Evolutionary conservation across 2,113 vertebrate species (phyloP), one percentile per base, ranked within the genome.

Genomic region (Colistium nudipinnis): DNA sequence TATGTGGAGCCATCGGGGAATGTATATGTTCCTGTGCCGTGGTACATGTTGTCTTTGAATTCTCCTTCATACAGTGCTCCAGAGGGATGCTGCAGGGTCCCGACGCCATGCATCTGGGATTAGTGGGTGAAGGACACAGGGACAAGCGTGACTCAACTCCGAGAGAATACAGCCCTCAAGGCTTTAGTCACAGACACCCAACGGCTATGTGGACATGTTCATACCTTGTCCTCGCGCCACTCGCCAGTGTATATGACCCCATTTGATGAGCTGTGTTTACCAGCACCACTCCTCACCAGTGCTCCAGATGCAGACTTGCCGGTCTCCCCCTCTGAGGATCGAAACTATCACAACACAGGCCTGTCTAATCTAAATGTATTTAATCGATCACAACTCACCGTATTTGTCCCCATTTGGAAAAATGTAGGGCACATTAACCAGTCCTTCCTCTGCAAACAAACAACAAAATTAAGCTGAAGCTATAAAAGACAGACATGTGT

Each of bases 31-130:
- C 94, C 95, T 17, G 28, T 54, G 63, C 95, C 92, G 6, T 95
- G 92, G 83, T 94, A 95, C 93, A 88, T 93, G 78, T 94, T 95
- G 81, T 95, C 90, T 80, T 91, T 92, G 83, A 97, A 95, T 38
- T 94, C 80, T 31, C 95, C 94, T 93, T 96, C 89, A 80, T 95
- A 96, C 25, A 85, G 62, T 2, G 93, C 92, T 62, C 94, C 94
- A 24, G 95, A 96, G 44, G 93, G 93, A 87, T 94, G 88, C 17
- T 91, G 87, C 28, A 96, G 80, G 70, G 76, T 94, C 68, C 95
- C 95, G 55, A 53, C 84, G 45, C 94, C 94, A 49, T 94, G 91
- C 93, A 96, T 94, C 94, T 95, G 78, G 6, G 3, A 38, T 19
- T 20, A 17, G 39, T 31, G 49, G 28, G 49, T 28, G 16, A 51